Evolutionary conservation across 2,113 vertebrate species (phyloP), one percentile per base, ranked within the genome.

Genomic region (Machaerirhynchus nigripectus): DNA sequence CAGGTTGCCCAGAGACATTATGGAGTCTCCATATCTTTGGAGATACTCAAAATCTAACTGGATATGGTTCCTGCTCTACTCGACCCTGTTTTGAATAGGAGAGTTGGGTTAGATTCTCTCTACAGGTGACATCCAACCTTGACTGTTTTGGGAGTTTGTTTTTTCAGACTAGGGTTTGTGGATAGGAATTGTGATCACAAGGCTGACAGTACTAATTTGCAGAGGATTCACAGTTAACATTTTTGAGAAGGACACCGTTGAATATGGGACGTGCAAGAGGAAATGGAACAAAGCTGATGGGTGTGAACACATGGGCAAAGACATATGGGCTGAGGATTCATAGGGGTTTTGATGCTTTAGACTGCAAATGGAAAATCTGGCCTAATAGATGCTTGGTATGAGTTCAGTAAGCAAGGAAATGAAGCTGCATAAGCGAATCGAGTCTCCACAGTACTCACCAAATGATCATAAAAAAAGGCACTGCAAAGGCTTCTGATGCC

Each of bases 391-490:
- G 28, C 47, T 86, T 37, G 30, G 15, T 67, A 28, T 63, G 61
- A 61, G 37, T 23, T 84, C 52, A 88, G 71, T 30, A 71, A 61
- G 35, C 31, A 80, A 82, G 27, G 42, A 89, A 90, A 61, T 59
- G 15, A 80, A 86, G 65, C 27, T 81, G 30, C 47, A 1, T 23
- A n/a, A 73, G 33, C 28, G 40, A 77, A 64, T 44, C 13, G 33
- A 35, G 15, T 63, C 44, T 87, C 30, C 42, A 63, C 18, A 84
- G 46, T 52, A 98, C 98, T 95, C 71, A 99, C 99, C 99, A 99
- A 33, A 98, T 95, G n/a, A 99, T 85, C 56, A 99, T 97, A 94
- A 99, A 99, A 97, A 99, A 98, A 73, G 99, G 98, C 19, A 99
- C 98, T 0, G 99, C 99, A 19, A 99, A 99, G 30, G 99, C 98